Evolutionary conservation across 37 sponge, comb jelly and placozoan genomes (phyloP).

Genomic region (Chondrosia reniformis): DNA sequence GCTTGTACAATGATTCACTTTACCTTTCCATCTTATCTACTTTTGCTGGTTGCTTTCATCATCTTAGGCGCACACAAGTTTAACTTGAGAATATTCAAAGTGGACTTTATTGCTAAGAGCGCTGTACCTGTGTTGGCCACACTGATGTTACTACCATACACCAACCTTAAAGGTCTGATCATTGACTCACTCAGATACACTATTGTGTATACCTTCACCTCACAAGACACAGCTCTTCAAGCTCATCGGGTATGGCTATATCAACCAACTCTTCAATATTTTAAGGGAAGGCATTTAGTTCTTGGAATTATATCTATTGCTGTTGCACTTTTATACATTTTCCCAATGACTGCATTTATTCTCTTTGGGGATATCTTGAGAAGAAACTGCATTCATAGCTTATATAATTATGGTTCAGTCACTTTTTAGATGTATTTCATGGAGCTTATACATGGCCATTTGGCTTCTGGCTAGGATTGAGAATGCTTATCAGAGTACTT

Average conservation of each 20-base stretch:
- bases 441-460: conserved; percentile 4
- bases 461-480: conserved; percentile 11
- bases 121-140: conserved; percentile 41
- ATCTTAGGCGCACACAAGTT: conserved; percentile 1
- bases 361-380: not conserved
- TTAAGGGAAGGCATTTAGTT: conserved; percentile 4
- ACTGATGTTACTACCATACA: conserved; percentile 26
- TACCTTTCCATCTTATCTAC: conserved; percentile 56
- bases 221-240: not conserved
- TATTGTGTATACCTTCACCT: not conserved
- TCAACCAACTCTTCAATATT: conserved; percentile 8
- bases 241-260: conserved; percentile 12
- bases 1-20: conserved; percentile 52
- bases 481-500: not conserved
- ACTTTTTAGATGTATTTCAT: conserved; percentile 8
- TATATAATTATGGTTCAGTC: conserved; percentile 15
- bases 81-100: not conserved
- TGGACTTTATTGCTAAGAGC: not conserved
- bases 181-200: conserved; percentile 12
- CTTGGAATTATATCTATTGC: not conserved
- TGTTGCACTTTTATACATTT: not conserved
- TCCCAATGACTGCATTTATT: conserved; percentile 10
- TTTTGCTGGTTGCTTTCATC: conserved; percentile 22
- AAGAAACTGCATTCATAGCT: not conserved
- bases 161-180: conserved; percentile 8